Evolutionary conservation across 35 echinoderm and acorn worm genomes (phyloP), one percentile per base, ranked within the genome.

Genomic region (Nesometra sesokonis): DNA sequence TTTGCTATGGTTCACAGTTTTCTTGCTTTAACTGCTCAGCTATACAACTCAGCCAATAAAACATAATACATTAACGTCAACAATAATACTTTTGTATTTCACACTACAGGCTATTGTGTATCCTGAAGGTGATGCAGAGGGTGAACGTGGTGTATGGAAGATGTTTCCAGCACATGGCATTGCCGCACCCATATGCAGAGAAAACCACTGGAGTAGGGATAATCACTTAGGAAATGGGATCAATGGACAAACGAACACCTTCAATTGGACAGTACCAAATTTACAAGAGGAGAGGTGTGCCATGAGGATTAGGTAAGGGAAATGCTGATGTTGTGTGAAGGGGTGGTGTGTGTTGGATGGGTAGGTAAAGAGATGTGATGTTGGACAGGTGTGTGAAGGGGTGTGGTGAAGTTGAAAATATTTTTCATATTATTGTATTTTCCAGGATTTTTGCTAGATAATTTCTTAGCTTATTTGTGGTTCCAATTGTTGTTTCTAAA

Each of bases 191-290:
- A 89, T 82, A 34, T 97, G 95, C 29, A 57, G 92, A 35, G 95
- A 97, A 77, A 87, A 86, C 43, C 92, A 97, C 36, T 97, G 90
- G 84, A 91, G 89, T 29, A 36, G 95, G 77, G 95, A 97, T 46
- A 97, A 97, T 90, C 95, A 97, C 85, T 91, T 97, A 0, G 95
- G 95, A 32, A 97, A 97, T 83, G 95, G 95, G 23, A 31, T 91
- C 30, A 89, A 86, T 47, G 95, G 95, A 8, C 46, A 87, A 32
- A 89, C 95, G 3, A 90, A 94, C 77, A 91, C 89, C 31, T 94
- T 85, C 82, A 97, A 97, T 80, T 97, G 95, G 95, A 97, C 95
- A 17, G 76, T 97, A 2, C 95, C 95, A 31, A 38, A 85, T 34
- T 82, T 93, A 17, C 35, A 87, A 19, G 84, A 94, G 87, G 95